Evolutionary conservation across 2,888 invertebrate genomes (phyloP).

Genomic region (Rhingia campestris): DNA sequence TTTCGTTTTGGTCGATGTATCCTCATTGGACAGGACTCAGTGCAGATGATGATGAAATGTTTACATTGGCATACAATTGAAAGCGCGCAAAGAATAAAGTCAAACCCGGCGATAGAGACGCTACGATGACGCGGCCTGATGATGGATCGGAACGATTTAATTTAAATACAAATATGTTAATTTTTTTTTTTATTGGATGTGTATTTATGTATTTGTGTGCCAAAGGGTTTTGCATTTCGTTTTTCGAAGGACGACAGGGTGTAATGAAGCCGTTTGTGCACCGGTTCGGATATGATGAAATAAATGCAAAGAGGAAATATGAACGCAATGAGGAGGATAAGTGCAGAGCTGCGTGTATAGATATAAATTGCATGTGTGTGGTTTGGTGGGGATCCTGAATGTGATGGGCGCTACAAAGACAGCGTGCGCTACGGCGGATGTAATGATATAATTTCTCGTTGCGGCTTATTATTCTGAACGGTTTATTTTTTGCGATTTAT

Average conservation of each 20-base stretch:
- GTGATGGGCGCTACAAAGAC: neutral
- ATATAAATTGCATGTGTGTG: slow-evolving; percentile 16
- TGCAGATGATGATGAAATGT: slow-evolving; percentile 19
- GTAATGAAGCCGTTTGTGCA: slow-evolving; percentile 50
- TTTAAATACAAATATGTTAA: slow-evolving; percentile 39
- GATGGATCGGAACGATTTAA: slow-evolving; percentile 35
- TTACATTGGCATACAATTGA: neutral
- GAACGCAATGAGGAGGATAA: slow-evolving; percentile 33
- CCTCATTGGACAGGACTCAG: slow-evolving; percentile 14
- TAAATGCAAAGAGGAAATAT: slow-evolving; percentile 38
- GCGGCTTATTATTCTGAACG: neutral
- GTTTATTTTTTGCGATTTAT: neutral
- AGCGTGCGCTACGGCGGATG: slow-evolving; percentile 1
- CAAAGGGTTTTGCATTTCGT: neutral
- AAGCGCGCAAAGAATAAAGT: neutral
- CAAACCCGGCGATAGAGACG: neutral
- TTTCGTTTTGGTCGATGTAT: slow-evolving; percentile 9
- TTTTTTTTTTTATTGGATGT: slow-evolving; percentile 27
- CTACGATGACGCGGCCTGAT: neutral
- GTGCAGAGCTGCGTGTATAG: neutral
- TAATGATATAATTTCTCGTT: slow-evolving; percentile 42
- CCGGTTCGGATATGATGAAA: slow-evolving; percentile 45
- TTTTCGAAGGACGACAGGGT: slow-evolving; percentile 13
- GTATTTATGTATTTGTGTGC: neutral
- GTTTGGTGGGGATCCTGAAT: slow-evolving; percentile 9